Percentiles rank a stretch among this genome's conserved stretches.
These are phyloP conservation scores for Campopleginae sp. DNA, from an alignment of 2,888 invertebrate species.

Conservation along the genomic window DNA sequence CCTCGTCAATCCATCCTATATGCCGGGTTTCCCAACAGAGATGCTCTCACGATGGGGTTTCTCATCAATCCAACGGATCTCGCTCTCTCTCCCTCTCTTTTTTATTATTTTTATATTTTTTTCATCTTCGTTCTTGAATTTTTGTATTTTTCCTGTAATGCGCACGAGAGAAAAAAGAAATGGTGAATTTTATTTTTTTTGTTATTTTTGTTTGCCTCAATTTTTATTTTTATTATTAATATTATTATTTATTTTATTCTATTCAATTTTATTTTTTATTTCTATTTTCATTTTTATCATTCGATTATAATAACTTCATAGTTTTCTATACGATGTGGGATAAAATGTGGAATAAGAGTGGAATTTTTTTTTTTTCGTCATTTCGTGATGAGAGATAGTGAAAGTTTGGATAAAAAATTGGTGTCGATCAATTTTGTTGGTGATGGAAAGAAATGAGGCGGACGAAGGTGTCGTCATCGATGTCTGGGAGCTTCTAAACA, in stretches of 20 bases:
- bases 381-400: too few relatives aligned
- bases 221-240: background rate
- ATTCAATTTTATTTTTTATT: too few relatives aligned
- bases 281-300: too few relatives aligned
- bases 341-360: too few relatives aligned
- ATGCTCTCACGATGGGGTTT: constrained; percentile 80
- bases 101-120: too few relatives aligned
- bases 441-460: constrained; percentile 15
- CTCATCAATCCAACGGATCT: constrained; percentile 62
- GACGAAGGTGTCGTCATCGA: background rate
- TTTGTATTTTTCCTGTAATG: too few relatives aligned
- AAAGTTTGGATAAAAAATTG: background rate
- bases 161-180: background rate
- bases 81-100: constrained; percentile 34
- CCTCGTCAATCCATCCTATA: constrained; percentile 72
- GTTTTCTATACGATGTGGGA: too few relatives aligned
- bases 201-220: too few relatives aligned
- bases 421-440: background rate
- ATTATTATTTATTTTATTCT: constrained; percentile 20
- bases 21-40: constrained; percentile 78
- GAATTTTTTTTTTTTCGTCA: too few relatives aligned
- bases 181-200: background rate
- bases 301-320: too few relatives aligned
- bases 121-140: too few relatives aligned
- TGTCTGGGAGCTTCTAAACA: constrained; percentile 30